These are phyloP conservation scores for Xestia xanthographa DNA, from an alignment of 2,888 invertebrate genomes.

Conservation along the genomic window DNA sequence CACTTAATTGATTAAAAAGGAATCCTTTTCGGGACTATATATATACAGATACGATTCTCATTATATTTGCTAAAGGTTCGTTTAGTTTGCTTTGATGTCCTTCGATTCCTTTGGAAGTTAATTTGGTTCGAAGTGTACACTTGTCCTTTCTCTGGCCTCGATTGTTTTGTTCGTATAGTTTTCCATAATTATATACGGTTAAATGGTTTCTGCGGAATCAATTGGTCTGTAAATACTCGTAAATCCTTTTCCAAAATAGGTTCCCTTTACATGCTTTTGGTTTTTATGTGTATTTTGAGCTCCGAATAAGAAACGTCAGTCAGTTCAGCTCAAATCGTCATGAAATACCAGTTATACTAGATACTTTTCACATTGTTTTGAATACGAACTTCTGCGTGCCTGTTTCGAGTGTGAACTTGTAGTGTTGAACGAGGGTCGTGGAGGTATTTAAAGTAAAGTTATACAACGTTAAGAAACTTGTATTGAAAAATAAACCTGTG, in stretches of 20 bases:
- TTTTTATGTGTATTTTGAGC: not conserved
- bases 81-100: slow-evolving; percentile 25
- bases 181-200: not conserved
- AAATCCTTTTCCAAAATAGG: not conserved
- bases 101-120: not conserved
- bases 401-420: not conserved
- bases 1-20: slow-evolving; percentile 81
- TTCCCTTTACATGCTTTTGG: not conserved
- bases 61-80: slow-evolving; percentile 54
- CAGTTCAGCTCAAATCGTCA: not conserved
- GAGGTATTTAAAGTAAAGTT: too few species aligned
- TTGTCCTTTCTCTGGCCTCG: slow-evolving; percentile 1
- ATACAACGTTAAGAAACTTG: too few species aligned
- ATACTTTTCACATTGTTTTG: not conserved
- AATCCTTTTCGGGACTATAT: slow-evolving; percentile 69
- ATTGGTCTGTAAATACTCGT: not conserved
- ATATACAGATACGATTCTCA: slow-evolving; percentile 42
- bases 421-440: too few species aligned
- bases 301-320: not conserved
- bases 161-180: not conserved
- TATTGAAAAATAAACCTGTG: too few species aligned
- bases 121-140: slow-evolving; percentile 20
- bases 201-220: not conserved
- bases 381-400: not conserved
- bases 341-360: not conserved